These are phyloP conservation scores for Diacarnus erythraeanus DNA, from an alignment of 37 sponge, comb jelly and placozoan species.

Conservation along the genomic window DNA sequence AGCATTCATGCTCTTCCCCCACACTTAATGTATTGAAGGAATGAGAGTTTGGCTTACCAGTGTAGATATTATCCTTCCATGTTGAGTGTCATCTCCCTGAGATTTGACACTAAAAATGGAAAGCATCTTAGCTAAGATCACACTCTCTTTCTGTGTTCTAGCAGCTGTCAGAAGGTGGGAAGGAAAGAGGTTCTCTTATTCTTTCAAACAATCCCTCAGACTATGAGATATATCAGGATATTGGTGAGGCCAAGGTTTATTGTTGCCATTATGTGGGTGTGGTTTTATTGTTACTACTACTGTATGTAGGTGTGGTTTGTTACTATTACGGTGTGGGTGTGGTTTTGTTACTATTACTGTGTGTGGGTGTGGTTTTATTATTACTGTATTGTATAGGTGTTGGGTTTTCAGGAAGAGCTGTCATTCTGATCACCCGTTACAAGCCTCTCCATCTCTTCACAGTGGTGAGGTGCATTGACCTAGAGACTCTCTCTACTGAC, in stretches of 20 bases:
- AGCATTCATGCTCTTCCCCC: no score
- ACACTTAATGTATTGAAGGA: no score
- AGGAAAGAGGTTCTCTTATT: neutral
- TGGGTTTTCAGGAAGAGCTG: conserved; percentile 48
- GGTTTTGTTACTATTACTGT: neutral
- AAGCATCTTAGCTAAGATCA: neutral
- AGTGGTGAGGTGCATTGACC: conserved; percentile 53
- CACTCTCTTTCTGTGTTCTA: neutral
- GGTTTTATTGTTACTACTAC: neutral
- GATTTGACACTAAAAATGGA: neutral
- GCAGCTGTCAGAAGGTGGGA: neutral
- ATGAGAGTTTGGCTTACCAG: no score
- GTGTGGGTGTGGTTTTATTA: neutral
- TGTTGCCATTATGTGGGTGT: neutral
- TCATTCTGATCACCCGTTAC: conserved; percentile 49
- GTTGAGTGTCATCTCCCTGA: neutral
- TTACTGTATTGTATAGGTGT: conserved; percentile 30
- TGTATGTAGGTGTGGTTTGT: neutral
- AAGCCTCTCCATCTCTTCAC: conserved; percentile 18
- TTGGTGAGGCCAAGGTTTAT: conserved; percentile 19
- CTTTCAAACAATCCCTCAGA: conserved; percentile 10
- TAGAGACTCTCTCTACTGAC: conserved; percentile 41
- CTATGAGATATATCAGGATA: conserved; percentile 35
- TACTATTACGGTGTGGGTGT: neutral
- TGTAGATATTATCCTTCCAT: neutral